Evolutionary conservation across 2,888 invertebrate genomes (phyloP).

Genomic region (Thera obeliscata): DNA sequence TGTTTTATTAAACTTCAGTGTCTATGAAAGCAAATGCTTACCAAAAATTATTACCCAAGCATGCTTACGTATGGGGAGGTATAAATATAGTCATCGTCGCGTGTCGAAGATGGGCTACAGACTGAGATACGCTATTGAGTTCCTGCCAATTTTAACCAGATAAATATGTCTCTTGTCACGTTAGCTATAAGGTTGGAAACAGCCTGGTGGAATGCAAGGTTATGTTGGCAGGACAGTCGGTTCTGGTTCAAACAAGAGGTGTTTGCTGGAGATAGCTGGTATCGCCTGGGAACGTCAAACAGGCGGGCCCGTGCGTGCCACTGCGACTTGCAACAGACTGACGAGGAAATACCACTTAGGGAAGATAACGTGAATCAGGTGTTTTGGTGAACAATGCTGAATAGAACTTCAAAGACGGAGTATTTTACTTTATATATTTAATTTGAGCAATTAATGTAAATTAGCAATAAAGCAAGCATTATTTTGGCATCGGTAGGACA

Average conservation of each 20-base stretch:
- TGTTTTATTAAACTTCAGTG: too few relatives aligned
- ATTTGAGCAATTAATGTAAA: too few relatives aligned
- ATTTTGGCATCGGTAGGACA: too few relatives aligned
- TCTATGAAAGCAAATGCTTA: not conserved
- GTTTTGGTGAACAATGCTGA: conserved; percentile 1
- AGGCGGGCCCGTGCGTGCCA: conserved; percentile 75
- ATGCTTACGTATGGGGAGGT: not conserved
- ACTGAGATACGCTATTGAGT: conserved; percentile 39
- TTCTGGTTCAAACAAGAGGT: conserved; percentile 78
- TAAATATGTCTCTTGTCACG: conserved; percentile 24
- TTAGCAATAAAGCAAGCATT: too few relatives aligned
- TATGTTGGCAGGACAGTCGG: conserved; percentile 61
- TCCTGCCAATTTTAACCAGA: conserved; percentile 29
- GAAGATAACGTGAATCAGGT: conserved; percentile 33
- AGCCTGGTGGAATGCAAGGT: conserved; percentile 22
- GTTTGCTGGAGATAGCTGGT: conserved; percentile 81
- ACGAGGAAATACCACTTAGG: conserved; percentile 53
- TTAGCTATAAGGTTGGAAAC: conserved; percentile 41
- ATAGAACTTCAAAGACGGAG: not conserved
- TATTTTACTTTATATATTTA: not conserved
- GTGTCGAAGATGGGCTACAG: conserved; percentile 62
- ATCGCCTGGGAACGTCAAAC: conserved; percentile 83
- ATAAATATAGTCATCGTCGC: conserved; percentile 54
- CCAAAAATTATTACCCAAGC: not conserved
- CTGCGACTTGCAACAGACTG: conserved; percentile 62